Evolutionary conservation across 2,888 invertebrate genomes (phyloP).

Genomic region (Ecdyonurus torrentis): DNA sequence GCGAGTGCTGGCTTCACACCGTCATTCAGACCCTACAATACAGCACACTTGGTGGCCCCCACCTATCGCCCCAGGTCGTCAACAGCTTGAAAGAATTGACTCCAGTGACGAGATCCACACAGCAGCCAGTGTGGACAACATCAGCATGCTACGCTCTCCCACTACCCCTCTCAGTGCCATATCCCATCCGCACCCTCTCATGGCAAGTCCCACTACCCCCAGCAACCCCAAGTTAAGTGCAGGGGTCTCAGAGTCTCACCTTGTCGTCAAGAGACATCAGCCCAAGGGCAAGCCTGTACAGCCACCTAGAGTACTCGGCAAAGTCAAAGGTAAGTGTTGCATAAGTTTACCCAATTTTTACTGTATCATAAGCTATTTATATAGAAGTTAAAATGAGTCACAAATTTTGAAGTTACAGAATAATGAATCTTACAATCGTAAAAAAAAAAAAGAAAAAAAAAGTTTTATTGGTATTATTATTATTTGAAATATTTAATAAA

Average conservation of each 20-base stretch:
- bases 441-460: no score
- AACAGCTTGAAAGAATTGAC: slow-evolving; percentile 27
- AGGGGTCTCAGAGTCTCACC: slow-evolving; percentile 13
- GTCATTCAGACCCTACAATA: slow-evolving; percentile 30
- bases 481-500: no score
- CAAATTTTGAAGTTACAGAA: no score
- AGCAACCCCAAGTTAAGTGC: background rate
- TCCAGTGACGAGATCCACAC: slow-evolving; percentile 19
- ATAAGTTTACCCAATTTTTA: no score
- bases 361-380: no score
- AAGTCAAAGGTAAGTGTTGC: background rate
- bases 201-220: background rate
- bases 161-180: slow-evolving; percentile 1
- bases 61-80: slow-evolving; percentile 14
- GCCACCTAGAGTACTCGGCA: slow-evolving; percentile 39
- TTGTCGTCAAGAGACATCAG: slow-evolving; percentile 8
- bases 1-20: slow-evolving; percentile 19
- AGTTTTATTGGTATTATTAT: no score
- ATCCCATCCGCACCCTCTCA: background rate
- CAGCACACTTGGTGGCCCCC: slow-evolving; percentile 20
- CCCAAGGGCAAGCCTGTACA: slow-evolving; percentile 40
- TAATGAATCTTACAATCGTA: no score
- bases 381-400: no score
- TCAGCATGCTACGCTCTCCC: slow-evolving; percentile 31
- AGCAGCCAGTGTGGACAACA: slow-evolving; percentile 37